phyloP scores from a whole-genome alignment of 2,888 invertebrate species.

The Molorchus minor region DNA sequence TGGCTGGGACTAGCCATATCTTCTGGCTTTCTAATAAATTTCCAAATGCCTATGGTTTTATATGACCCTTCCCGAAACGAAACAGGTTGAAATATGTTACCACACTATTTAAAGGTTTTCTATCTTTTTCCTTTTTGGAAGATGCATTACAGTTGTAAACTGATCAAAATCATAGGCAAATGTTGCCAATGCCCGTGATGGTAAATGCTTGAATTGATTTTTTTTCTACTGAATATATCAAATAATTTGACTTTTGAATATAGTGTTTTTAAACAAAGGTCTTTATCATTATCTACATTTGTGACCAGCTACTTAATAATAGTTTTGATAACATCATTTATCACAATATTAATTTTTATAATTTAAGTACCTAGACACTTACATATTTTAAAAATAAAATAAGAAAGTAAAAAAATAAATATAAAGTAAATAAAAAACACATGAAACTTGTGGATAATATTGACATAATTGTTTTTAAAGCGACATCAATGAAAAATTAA shows the following conservation, averaged over 20 bases:
- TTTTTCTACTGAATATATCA: no score
- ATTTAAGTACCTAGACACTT: no score
- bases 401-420: no score
- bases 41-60: not conserved
- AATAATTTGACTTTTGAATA: no score
- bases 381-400: no score
- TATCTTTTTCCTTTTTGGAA: not conserved
- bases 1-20: not conserved
- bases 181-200: slow-evolving; percentile 16
- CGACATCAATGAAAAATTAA: not conserved
- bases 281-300: no score
- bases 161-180: slow-evolving; percentile 23
- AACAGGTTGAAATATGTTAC: slow-evolving; percentile 9
- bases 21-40: not conserved
- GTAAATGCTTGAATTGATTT: slow-evolving; percentile 11
- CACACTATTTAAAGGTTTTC: slow-evolving; percentile 7
- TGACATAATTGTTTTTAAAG: not conserved
- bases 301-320: no score
- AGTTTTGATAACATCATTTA: no score
- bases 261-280: no score
- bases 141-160: slow-evolving; percentile 22
- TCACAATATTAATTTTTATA: no score
- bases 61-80: slow-evolving; percentile 1
- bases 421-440: not conserved
- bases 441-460: not conserved